Base-by-base conservation (phyloP, 1,140 invertebrate genomes). In the Polypedilum pembai region DNA sequence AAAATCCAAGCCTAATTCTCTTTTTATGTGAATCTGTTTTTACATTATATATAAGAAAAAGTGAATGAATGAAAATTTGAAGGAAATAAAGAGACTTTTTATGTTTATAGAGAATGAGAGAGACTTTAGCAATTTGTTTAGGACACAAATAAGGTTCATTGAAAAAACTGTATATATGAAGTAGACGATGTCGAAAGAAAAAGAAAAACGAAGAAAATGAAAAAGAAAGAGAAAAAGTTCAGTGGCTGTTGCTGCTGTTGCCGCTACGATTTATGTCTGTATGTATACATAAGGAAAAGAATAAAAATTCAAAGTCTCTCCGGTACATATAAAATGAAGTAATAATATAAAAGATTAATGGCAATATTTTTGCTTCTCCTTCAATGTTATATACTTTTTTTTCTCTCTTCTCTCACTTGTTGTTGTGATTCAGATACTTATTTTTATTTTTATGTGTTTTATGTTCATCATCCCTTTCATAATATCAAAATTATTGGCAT, bases 401-500 rank as follows among this genome's bases (percentile, higher is more conserved):
- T 69, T 69, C 20, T 21, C 18, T 69, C 17, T 20, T 69, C 8
- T 7, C 17, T 10, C 65, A 69, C 65, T 69, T 69, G 65, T 69
- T 69, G 65, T 69, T 69, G 65, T 69, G 65, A 69, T 69, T 69
- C 65, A 20, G 65, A 69, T 69, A 69, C 65, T 69, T 69, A 69
- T 69, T 69, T 69, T 69, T 69, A 69, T 69, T 69, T 69, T 69
- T 69, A 69, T 69, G 65, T 69, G 65, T 69, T 69, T 69, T 69
- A 69, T 69, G 65, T 69, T 69, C 65, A 69, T 69, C 65, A 69
- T 69, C 65, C 65, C 65, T 69, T 69, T 69, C 65, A 69, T 69
- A 69, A 69, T 69, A 69, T 69, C 65, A 69, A 69, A 69, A 69
- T 69, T 69, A 69, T 69, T 69, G 65, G 65, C 17, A 69, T 69